These are phyloP conservation scores for Threskiornis aethiopicus DNA, from an alignment of 2,797 vertebrate species.

Conservation along the genomic window DNA sequence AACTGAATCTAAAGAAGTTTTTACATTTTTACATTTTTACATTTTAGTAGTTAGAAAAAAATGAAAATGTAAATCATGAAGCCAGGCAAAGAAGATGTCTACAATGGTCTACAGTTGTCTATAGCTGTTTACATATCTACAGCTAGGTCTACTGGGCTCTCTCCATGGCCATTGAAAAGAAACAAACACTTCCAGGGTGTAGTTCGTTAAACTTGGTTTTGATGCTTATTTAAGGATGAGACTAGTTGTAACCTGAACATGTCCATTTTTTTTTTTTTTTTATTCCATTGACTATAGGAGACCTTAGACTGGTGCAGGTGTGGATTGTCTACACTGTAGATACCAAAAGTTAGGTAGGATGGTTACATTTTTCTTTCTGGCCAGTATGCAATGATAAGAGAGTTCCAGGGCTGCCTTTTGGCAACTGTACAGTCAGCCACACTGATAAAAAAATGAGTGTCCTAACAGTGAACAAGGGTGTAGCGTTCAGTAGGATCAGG, in stretches of 20 bases:
- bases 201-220: background rate
- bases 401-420: background rate
- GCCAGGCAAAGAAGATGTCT: background rate
- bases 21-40: accelerated
- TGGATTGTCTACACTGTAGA: background rate
- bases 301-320: background rate
- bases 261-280: background rate
- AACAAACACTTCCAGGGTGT: background rate
- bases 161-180: background rate
- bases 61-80: background rate
- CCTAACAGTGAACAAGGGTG: background rate
- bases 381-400: background rate
- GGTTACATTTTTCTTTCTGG: background rate
- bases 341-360: background rate
- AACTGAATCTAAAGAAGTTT: background rate
- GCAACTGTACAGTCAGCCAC: background rate
- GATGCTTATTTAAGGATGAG: background rate
- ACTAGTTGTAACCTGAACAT: background rate
- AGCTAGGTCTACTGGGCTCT: accelerated
- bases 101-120: background rate
- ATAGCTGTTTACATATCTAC: background rate
- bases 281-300: background rate
- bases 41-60: background rate
- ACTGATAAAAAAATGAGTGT: background rate
- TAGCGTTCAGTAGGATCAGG: background rate